Base-by-base conservation (phyloP, 2,797 vertebrate genomes). In the Eupleurogrammus muticus region DNA sequence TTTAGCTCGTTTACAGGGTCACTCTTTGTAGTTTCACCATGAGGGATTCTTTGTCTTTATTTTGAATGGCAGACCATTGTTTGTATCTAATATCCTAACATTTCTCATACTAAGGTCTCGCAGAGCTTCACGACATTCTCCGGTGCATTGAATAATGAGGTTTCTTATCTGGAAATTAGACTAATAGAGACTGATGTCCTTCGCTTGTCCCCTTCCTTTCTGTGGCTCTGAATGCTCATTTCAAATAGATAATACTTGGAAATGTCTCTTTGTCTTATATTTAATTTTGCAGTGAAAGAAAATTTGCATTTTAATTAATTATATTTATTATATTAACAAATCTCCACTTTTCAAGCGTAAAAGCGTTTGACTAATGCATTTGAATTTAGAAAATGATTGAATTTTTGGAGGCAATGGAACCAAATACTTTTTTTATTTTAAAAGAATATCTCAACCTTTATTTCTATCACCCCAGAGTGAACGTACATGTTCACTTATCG, bases 81-180 rank as follows among this genome's bases (percentile, higher is more conserved):
- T 66, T 40, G 17, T 47, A 17, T 17, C 40, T 59, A 35, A 77
- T 67, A 70, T 65, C 24, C 32, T 20, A 48, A 69, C 23, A 54
- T 71, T 52, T 62, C 59, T 66, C 50, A 54, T 5, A 48, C 14
- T 8, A 12, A 9, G 44, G 34, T 53, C 28, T 13, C 3, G 4
- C 14, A 40, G 57, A 36, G 63, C 47, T 62, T 66, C 35, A 38
- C 21, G 34, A 13, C 14, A 28, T 5, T 32, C 63, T 55, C 23
- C 5, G 6, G 34, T 21, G 38, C 16, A 32, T 46, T 64, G 44
- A 64, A 65, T 55, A 65, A 70, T 66, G 9, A 28, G 1, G 32
- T 57, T 74, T 70, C 59, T 75, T 69, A 69, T 80, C 67, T 64
- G 20, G 9, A 50, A 70, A 67, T 53, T 36, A 48, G 50, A 21